Evolutionary conservation across 1,140 invertebrate genomes (phyloP).

Genomic region (Mercenaria mercenaria): DNA sequence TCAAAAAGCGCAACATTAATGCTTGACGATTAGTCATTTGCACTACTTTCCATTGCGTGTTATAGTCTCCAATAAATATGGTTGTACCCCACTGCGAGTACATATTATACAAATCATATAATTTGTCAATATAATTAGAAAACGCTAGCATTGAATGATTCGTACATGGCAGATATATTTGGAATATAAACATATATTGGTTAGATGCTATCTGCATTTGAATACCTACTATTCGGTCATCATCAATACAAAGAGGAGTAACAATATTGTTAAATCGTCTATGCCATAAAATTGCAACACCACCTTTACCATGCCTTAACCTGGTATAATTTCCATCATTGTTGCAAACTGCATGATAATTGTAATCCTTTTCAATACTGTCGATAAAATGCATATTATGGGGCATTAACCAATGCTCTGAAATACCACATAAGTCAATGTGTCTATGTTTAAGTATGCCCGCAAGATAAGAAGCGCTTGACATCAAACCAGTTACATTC

Average conservation of each 20-base stretch:
- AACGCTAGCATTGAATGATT: background rate
- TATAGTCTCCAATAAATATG: slow-evolving; percentile 36
- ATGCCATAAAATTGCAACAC: slow-evolving; percentile 3
- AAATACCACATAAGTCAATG: slow-evolving; percentile 14
- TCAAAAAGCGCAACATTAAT: background rate
- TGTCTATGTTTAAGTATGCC: background rate
- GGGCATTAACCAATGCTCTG: background rate
- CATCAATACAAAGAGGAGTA: background rate
- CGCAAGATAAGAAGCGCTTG: background rate
- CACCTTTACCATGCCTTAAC: background rate
- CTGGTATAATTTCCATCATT: background rate
- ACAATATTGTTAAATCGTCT: background rate
- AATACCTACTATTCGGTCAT: slow-evolving; percentile 2
- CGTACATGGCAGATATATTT: slow-evolving; percentile 18
- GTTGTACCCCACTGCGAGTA: slow-evolving; percentile 8
- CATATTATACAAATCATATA: background rate
- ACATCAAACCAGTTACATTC: slow-evolving; percentile 27
- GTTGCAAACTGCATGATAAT: background rate
- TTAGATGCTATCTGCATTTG: background rate
- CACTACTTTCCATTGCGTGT: background rate
- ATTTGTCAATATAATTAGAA: slow-evolving; percentile 1
- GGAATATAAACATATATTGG: slow-evolving; percentile 33
- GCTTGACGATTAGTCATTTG: background rate
- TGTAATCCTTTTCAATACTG: background rate
- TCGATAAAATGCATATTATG: background rate